Conservation (phyloP, 2,888 invertebrate genomes). For the Apotomis turbidana region DNA sequence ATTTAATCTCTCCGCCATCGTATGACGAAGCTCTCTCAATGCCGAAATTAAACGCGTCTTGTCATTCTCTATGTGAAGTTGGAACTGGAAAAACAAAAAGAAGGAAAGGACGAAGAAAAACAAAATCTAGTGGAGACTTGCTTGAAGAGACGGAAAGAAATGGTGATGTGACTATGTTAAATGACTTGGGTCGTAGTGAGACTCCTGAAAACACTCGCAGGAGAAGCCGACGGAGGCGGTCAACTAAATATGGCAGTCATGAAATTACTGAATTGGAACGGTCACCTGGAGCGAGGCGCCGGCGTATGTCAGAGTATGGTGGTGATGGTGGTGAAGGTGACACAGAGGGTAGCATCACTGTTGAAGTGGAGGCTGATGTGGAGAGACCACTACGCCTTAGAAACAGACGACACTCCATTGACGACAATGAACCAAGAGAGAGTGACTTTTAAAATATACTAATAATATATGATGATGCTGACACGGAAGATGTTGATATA, state of each 20-base stretch:
- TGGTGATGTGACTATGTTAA: constrained; percentile 64
- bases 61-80: constrained; percentile 80
- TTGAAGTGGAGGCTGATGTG: constrained; percentile 69
- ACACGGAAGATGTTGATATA: not conserved
- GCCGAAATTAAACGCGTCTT: constrained; percentile 86
- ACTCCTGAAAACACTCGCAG: constrained; percentile 56
- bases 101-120: constrained; percentile 76
- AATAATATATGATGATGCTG: not conserved
- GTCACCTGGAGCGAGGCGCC: constrained; percentile 74
- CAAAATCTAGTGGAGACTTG: constrained; percentile 80
- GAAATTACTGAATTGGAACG: constrained; percentile 76
- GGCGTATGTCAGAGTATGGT: constrained; percentile 71
- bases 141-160: constrained; percentile 76
- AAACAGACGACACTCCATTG: constrained; percentile 68
- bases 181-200: constrained; percentile 66
- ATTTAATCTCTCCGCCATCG: constrained; percentile 87
- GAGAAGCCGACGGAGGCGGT: constrained; percentile 59
- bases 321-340: constrained; percentile 51
- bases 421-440: constrained; percentile 75
- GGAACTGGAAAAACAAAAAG: constrained; percentile 72
- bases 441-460: constrained; percentile 66
- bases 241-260: constrained; percentile 72
- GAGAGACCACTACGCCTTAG: constrained; percentile 63
- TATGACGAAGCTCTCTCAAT: constrained; percentile 91
- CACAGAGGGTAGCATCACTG: constrained; percentile 56